Evolutionary conservation across 2,113 vertebrate species (phyloP).

Genomic region (Danionella cerebrum): DNA sequence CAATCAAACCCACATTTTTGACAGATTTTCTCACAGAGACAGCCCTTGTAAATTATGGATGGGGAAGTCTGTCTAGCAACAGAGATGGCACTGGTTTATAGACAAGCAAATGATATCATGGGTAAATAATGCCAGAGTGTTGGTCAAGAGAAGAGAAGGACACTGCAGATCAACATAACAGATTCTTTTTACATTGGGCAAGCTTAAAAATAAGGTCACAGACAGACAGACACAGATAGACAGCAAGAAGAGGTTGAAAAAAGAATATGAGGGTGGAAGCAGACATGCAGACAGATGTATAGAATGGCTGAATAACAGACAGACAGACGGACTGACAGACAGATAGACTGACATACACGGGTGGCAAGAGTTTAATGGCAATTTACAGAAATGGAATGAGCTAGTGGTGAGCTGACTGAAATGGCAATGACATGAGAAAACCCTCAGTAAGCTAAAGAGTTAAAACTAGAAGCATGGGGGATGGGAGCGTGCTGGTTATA

Average conservation of each 20-base stretch:
- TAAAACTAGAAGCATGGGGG: not conserved
- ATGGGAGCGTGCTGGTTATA: slow-evolving; percentile 33
- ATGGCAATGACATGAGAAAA: not conserved
- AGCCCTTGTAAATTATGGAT: too few relatives aligned
- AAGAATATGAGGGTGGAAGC: not conserved
- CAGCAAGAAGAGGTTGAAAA: not conserved
- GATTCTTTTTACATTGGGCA: not conserved
- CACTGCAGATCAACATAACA: not conserved
- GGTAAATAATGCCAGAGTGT: slow-evolving; percentile 12
- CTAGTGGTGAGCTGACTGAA: slow-evolving; percentile 32
- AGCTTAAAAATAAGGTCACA: not conserved
- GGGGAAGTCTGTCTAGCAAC: slow-evolving; percentile 24
- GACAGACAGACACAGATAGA: not conserved
- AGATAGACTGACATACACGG: slow-evolving; percentile 7
- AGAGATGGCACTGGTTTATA: not conserved
- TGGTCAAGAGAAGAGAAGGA: not conserved
- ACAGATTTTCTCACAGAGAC: too few relatives aligned
- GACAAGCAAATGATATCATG: slow-evolving; percentile 19
- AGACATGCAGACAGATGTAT: slow-evolving; percentile 19
- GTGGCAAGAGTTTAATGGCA: not conserved
- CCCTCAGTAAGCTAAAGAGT: not conserved
- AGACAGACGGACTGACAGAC: slow-evolving; percentile 8
- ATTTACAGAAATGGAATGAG: slow-evolving; percentile 24
- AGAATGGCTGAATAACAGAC: not conserved
- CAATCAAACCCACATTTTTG: too few relatives aligned